Evolutionary conservation across 2,113 vertebrate genomes (phyloP).

Genomic region (Mungos mungo): DNA sequence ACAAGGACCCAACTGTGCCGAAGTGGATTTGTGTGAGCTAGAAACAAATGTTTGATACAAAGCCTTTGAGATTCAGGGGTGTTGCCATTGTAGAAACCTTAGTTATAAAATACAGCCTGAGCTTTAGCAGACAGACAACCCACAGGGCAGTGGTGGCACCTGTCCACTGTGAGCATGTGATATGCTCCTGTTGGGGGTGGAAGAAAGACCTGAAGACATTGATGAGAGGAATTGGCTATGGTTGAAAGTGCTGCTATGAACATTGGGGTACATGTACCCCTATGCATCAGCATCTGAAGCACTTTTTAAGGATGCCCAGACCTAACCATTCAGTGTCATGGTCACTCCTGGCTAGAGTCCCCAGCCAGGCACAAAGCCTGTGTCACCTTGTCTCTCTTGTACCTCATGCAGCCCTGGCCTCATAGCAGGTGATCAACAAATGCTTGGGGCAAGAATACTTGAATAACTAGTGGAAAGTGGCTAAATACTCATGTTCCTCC

Average conservation of each 20-base stretch:
- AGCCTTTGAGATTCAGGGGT: background rate
- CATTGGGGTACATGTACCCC: too few species aligned
- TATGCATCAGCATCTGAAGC: too few species aligned
- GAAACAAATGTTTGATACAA: background rate
- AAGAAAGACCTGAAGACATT: background rate
- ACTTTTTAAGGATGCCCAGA: background rate
- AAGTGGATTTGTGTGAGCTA: background rate
- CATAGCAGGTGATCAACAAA: background rate
- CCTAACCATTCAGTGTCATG: fast-evolving
- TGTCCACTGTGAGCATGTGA: fast-evolving
- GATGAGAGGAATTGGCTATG: too few species aligned
- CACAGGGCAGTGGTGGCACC: fast-evolving
- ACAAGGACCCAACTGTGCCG: background rate
- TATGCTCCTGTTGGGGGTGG: background rate
- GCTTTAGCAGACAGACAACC: background rate
- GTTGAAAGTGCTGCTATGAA: too few species aligned
- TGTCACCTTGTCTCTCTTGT: background rate
- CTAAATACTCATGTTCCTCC: background rate
- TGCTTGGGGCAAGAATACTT: background rate
- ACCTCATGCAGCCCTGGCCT: background rate
- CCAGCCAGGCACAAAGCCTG: background rate
- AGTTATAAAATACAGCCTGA: background rate
- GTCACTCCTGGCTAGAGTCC: background rate
- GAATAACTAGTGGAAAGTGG: background rate
- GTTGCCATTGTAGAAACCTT: background rate